These are phyloP conservation scores for Microtus richardsoni DNA, from an alignment of 2,113 vertebrate species.

Conservation along the genomic window DNA sequence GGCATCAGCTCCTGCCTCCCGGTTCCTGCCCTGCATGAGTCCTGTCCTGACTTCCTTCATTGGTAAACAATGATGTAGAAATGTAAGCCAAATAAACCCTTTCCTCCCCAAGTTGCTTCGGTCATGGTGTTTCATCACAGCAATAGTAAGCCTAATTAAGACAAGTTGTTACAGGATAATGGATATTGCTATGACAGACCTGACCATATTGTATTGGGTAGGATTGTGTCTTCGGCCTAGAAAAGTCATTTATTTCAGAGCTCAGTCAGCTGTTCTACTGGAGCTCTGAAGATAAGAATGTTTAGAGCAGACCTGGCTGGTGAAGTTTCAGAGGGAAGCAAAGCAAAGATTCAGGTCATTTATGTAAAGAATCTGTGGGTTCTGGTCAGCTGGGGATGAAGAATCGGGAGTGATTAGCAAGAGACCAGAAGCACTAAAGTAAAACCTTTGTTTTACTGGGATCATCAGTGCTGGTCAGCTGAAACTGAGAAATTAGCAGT, in stretches of 20 bases:
- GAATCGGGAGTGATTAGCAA: background rate
- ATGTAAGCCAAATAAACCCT: background rate
- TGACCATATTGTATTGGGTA: background rate
- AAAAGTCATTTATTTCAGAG: background rate
- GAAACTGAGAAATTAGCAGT: background rate
- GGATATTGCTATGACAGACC: background rate
- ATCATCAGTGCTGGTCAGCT: background rate
- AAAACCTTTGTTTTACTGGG: background rate
- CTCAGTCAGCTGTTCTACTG: background rate
- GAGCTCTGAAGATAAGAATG: background rate
- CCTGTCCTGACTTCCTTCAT: background rate
- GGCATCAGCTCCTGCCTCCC: background rate
- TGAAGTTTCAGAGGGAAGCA: background rate
- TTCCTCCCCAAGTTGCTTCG: background rate
- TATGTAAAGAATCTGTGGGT: background rate
- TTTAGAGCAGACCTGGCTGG: background rate
- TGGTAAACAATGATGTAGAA: background rate
- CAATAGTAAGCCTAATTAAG: background rate
- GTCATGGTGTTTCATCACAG: background rate
- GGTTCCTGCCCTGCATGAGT: background rate
- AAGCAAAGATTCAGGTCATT: background rate
- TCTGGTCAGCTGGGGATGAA: background rate
- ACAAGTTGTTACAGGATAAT: background rate
- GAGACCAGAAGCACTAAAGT: background rate
- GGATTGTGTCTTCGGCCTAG: background rate